phyloP scores from a whole-genome alignment of 1,140 invertebrate genomes.

The Plectrocnemia conspersa region DNA sequence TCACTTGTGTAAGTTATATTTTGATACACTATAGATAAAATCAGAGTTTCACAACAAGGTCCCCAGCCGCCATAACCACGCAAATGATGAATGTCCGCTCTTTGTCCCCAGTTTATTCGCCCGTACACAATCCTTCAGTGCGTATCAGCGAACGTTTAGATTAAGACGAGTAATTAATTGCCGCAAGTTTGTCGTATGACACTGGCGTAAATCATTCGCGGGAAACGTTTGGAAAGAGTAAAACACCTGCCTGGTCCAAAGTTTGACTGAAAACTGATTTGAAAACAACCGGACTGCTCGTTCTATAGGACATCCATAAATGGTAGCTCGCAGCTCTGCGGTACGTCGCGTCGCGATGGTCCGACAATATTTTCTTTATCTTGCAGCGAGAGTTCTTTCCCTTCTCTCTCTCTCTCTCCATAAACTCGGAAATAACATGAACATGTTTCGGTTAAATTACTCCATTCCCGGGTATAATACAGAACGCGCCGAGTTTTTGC shows the following conservation, averaged over 20 bases:
- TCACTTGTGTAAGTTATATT: too few species aligned
- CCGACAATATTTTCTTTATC: conserved; percentile 13
- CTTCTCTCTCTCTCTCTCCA: too few species aligned
- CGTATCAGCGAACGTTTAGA: conserved; percentile 15
- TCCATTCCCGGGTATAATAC: not conserved
- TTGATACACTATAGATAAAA: too few species aligned
- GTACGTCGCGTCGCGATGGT: not conserved
- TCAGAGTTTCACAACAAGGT: too few species aligned
- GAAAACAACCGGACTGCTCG: too few species aligned
- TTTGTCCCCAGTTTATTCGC: too few species aligned
- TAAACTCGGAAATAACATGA: too few species aligned
- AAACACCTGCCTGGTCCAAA: conserved; percentile 16
- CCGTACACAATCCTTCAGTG: too few species aligned
- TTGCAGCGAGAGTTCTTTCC: not conserved
- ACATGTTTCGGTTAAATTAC: conserved; percentile 14
- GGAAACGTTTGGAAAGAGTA: not conserved
- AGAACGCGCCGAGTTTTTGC: conserved; percentile 4
- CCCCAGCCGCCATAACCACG: too few species aligned
- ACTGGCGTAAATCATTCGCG: conserved; percentile 13
- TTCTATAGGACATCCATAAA: too few species aligned
- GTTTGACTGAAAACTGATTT: too few species aligned
- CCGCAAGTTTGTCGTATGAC: conserved; percentile 8
- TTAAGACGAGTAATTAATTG: conserved; percentile 22
- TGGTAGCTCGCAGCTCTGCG: conserved; percentile 5
- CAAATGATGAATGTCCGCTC: too few species aligned